phyloP scores from a whole-genome alignment of 2,113 vertebrate genomes.

The Microcebus ravelobensis region DNA sequence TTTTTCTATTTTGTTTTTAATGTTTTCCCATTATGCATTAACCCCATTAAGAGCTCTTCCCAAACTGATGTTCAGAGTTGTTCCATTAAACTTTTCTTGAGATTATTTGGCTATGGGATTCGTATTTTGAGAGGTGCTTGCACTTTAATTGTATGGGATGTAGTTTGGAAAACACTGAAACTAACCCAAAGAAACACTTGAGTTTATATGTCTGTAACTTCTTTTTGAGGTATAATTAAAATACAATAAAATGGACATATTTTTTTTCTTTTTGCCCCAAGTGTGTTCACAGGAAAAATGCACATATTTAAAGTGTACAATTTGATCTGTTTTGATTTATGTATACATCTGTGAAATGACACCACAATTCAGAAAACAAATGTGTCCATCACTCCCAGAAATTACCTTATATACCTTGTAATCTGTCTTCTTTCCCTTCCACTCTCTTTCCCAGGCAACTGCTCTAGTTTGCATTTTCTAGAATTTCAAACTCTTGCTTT shows the following conservation, averaged over 20 bases:
- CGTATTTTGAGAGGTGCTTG: slow-evolving; percentile 8
- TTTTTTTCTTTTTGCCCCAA: neutral
- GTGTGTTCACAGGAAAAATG: neutral
- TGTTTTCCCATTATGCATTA: neutral
- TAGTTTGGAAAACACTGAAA: neutral
- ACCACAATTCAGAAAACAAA: neutral
- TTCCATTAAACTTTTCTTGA: neutral
- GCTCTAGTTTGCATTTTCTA: slow-evolving; percentile 11
- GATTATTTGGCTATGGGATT: neutral
- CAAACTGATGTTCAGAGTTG: neutral
- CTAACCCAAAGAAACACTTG: neutral
- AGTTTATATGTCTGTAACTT: neutral
- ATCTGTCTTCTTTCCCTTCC: neutral
- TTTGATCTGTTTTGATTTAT: slow-evolving; percentile 3
- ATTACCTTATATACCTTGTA: neutral
- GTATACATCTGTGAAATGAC: neutral
- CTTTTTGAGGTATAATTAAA: slow-evolving; percentile 21
- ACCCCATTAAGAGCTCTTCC: neutral
- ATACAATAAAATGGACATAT: neutral
- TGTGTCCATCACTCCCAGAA: neutral
- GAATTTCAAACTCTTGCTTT: slow-evolving; percentile 32
- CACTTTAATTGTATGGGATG: neutral
- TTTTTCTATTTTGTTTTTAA: slow-evolving; percentile 1
- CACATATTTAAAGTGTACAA: neutral
- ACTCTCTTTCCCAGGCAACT: neutral